Conservation (phyloP, 2,888 invertebrate genomes). For the Orthonychiurus folsomi region DNA sequence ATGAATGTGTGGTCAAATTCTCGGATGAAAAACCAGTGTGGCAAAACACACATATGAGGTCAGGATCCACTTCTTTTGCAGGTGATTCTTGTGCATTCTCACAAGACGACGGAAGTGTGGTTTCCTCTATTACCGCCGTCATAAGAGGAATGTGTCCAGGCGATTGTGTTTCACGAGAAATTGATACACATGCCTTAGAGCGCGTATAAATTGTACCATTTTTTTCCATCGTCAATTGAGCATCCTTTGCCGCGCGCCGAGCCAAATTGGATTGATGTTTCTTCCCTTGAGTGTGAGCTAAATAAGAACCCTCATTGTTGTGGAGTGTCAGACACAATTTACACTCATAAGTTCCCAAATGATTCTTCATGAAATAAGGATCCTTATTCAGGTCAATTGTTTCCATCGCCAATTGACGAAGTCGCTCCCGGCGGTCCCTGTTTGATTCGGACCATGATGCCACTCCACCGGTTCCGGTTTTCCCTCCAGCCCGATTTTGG, state of each 20-base stretch:
- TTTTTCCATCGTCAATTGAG: too few species aligned
- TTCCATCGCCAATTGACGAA: slow-evolving; percentile 91
- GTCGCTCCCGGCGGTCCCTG: slow-evolving; percentile 86
- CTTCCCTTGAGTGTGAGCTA: slow-evolving; percentile 98
- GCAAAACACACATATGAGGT: too few species aligned
- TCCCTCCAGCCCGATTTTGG: slow-evolving; percentile 96
- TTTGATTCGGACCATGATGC: slow-evolving; percentile 99
- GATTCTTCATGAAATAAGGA: slow-evolving; percentile 99
- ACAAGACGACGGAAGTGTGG: too few species aligned
- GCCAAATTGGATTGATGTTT: slow-evolving; percentile 99
- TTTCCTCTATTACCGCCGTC: too few species aligned
- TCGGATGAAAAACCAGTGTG: too few species aligned
- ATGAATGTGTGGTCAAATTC: too few species aligned
- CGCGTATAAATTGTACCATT: too few species aligned
- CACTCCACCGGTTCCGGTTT: slow-evolving; percentile 98
- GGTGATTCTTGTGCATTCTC: too few species aligned
- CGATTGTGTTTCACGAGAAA: too few species aligned
- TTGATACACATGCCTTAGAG: too few species aligned
- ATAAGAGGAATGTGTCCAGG: too few species aligned
- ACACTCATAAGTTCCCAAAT: slow-evolving; percentile 94
- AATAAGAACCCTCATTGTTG: slow-evolving; percentile 97
- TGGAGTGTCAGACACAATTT: slow-evolving; percentile 96
- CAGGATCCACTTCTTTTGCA: too few species aligned
- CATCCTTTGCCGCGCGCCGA: slow-evolving; percentile 94
- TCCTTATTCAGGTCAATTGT: slow-evolving; percentile 99